Evolutionary conservation across 2,113 vertebrate species (phyloP), one percentile per base, ranked within the genome.

Genomic region (Monarcha castaneiventris): DNA sequence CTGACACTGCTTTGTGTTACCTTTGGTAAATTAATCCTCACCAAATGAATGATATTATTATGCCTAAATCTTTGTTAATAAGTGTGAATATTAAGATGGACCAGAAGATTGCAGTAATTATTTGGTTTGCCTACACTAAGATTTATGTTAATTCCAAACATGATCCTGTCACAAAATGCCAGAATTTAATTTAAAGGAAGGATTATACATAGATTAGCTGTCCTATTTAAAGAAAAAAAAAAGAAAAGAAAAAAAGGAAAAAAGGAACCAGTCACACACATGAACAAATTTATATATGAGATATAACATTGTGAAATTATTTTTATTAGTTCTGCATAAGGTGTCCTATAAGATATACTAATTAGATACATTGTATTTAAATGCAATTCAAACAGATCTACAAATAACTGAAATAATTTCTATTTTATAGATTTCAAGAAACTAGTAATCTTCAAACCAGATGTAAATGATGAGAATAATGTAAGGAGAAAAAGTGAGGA

Each of bases 141-240:
- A 48, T 92, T 89, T 81, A 59, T 23, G 22, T 86, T 94, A 93
- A 95, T 82, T 96, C 46, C 58, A 73, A 88, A 86, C 56, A 84
- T 67, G 62, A 97, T 93, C 72, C 33, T 92, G 84, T 94, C 84
- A 76, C 41, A 86, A 49, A 87, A 59, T 39, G 26, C 6, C 51
- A 92, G 62, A 95, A 92, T 92, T 96, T 86, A 89, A 96, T 93
- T 94, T 95, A 68, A 82, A 33, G 29, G 94, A 91, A 79, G 58
- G 82, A 94, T 96, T 95, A 94, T 77, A 69, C 41, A 56, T 44
- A 94, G 82, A 96, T 96, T 94, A 96, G 9, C 58, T 90, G 49
- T 84, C 6, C 16, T 79, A 58, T 90, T 69, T 41, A 46, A 41
- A 51, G 23, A 13, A 13, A 22, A 15, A 46, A 14, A 16, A 7